Percentiles rank a stretch among this genome's conserved stretches.
These are phyloP conservation scores for Acleris emargana DNA, from an alignment of 2,888 invertebrate genomes.

Conservation along the genomic window DNA sequence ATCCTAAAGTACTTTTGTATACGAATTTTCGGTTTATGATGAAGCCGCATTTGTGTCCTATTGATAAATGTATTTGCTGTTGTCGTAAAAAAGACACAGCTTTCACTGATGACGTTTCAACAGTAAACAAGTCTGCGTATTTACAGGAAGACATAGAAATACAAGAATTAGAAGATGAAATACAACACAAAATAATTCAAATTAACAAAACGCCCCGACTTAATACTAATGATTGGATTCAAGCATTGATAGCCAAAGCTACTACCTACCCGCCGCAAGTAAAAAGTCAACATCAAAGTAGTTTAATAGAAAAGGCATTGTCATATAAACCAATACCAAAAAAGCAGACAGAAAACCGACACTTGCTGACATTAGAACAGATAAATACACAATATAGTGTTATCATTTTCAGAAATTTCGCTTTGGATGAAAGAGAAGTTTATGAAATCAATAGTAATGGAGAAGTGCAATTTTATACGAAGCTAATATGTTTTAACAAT, in stretches of 20 bases:
- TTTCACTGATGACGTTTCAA: background rate
- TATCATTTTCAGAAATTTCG: constrained; percentile 21
- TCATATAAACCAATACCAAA: constrained; percentile 9
- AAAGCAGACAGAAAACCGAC: constrained; percentile 11
- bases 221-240: background rate
- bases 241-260: background rate
- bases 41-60: constrained; percentile 14
- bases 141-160: background rate
- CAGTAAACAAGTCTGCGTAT: background rate
- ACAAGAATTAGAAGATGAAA: constrained; percentile 20
- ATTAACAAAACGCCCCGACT: constrained; percentile 13
- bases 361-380: constrained; percentile 13
- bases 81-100: constrained; percentile 17
- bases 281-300: too few species aligned
- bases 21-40: constrained; percentile 21
- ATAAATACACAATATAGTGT: background rate
- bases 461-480: constrained; percentile 10
- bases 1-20: constrained; percentile 26
- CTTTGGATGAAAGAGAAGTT: constrained; percentile 14
- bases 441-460: constrained; percentile 13
- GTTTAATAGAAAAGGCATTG: constrained; percentile 21
- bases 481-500: constrained; percentile 20
- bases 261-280: background rate
- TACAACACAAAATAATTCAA: constrained; percentile 7
- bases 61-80: constrained; percentile 21